phyloP scores from a whole-genome alignment of 2,888 invertebrate species.

The Venusia cambrica region DNA sequence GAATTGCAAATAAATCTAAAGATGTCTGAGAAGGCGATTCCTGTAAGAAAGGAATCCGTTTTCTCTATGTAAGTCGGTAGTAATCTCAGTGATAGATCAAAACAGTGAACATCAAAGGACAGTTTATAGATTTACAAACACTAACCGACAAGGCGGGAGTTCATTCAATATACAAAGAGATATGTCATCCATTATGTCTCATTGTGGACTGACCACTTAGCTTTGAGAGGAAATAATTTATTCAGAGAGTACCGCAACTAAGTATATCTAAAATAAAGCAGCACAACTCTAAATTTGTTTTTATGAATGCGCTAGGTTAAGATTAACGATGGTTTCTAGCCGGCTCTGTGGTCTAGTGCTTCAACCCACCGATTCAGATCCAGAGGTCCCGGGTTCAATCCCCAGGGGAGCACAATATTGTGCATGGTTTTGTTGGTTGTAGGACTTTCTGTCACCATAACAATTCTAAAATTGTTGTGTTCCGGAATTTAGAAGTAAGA shows the following conservation, averaged over 20 bases:
- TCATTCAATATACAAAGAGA: slow-evolving; percentile 62
- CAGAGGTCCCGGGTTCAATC: too few species aligned
- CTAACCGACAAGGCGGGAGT: slow-evolving; percentile 45
- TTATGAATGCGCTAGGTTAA: too few species aligned
- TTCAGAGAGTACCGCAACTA: slow-evolving; percentile 50
- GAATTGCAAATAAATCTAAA: slow-evolving; percentile 7
- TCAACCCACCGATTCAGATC: too few species aligned
- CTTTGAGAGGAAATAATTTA: slow-evolving; percentile 70
- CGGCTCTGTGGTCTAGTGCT: too few species aligned
- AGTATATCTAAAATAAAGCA: slow-evolving; percentile 4
- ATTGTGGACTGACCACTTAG: slow-evolving; percentile 70
- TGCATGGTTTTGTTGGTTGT: too few species aligned
- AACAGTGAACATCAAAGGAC: slow-evolving; percentile 51
- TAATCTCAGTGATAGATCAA: slow-evolving; percentile 48
- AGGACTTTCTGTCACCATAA: too few species aligned
- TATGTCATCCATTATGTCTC: slow-evolving; percentile 67
- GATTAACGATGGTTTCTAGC: too few species aligned
- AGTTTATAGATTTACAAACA: slow-evolving; percentile 46
- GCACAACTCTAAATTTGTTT: neutral
- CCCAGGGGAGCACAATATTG: too few species aligned
- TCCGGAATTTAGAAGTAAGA: too few species aligned
- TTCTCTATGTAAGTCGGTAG: slow-evolving; percentile 30
- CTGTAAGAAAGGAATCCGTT: slow-evolving; percentile 19
- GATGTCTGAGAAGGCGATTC: slow-evolving; percentile 12
- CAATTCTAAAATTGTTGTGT: too few species aligned